These are phyloP conservation scores for Myripristis murdjan DNA, from an alignment of 2,797 vertebrate species.

Conservation along the genomic window DNA sequence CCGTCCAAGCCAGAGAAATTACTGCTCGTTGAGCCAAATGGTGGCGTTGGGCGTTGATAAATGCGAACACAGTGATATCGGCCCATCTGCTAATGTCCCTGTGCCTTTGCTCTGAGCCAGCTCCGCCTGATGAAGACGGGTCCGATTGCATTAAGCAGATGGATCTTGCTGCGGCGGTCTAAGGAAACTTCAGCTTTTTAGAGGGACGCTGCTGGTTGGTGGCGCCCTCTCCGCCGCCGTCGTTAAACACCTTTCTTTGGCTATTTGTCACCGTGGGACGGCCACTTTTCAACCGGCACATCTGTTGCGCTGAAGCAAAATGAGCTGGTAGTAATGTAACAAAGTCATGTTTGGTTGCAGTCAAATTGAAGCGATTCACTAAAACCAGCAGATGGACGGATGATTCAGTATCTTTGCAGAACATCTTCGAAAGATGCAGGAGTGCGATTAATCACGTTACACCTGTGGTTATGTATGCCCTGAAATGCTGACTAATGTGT, in stretches of 20 bases:
- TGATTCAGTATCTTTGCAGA: background rate
- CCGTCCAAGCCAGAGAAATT: too few species aligned
- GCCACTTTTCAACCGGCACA: too few species aligned
- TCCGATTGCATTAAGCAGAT: slow-evolving; percentile 31
- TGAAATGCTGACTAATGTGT: slow-evolving; percentile 2
- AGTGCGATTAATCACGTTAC: background rate
- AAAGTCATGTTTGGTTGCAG: too few species aligned
- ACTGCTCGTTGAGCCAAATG: background rate
- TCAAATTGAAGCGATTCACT: background rate
- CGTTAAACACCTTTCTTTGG: slow-evolving; percentile 5
- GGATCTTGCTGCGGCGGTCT: slow-evolving; percentile 6
- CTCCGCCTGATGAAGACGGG: slow-evolving; percentile 21
- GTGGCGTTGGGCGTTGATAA: background rate
- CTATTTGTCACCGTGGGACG: slow-evolving; percentile 5
- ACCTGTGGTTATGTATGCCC: background rate
- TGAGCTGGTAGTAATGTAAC: too few species aligned
- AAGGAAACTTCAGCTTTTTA: too few species aligned
- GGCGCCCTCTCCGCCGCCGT: background rate
- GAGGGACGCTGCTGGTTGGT: too few species aligned
- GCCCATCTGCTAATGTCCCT: slow-evolving; percentile 44
- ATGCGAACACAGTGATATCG: slow-evolving; percentile 39
- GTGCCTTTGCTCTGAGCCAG: slow-evolving; percentile 5
- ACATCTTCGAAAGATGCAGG: background rate
- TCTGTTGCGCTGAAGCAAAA: too few species aligned
- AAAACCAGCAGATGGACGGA: slow-evolving; percentile 32